phyloP scores from a whole-genome alignment of 2,797 vertebrate genomes.

The Gymnopithys bicolor region DNA sequence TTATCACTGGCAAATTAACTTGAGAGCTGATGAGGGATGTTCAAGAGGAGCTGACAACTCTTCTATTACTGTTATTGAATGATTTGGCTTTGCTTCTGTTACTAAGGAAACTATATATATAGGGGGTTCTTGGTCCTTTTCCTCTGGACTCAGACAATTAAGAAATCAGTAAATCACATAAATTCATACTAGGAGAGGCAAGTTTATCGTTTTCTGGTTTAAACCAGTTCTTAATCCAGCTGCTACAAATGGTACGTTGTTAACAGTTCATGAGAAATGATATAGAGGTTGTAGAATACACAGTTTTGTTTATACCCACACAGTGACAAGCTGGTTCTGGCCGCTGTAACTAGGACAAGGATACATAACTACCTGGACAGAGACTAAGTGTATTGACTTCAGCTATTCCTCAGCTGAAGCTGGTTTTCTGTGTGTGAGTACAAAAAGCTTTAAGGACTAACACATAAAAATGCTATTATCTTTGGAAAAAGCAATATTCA shows the following conservation, averaged over 20 bases:
- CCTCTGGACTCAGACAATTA: neutral
- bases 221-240: neutral
- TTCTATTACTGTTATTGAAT: neutral
- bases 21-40: neutral
- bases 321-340: too few species aligned
- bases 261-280: too few species aligned
- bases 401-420: constrained; percentile 1
- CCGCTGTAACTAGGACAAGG: neutral
- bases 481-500: constrained; percentile 22
- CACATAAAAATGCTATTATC: constrained; percentile 35
- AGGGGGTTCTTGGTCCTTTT: neutral
- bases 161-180: neutral
- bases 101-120: neutral
- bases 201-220: neutral
- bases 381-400: neutral
- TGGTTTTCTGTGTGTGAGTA: constrained; percentile 1
- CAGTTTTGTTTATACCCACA: too few species aligned
- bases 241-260: too few species aligned
- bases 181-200: neutral
- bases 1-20: neutral
- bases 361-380: neutral
- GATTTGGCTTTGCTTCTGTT: neutral
- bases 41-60: neutral
- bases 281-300: too few species aligned
- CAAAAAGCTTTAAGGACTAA: constrained; percentile 28